Conservation (phyloP, 1,140 invertebrate genomes). For the Drosophila dunni region DNA sequence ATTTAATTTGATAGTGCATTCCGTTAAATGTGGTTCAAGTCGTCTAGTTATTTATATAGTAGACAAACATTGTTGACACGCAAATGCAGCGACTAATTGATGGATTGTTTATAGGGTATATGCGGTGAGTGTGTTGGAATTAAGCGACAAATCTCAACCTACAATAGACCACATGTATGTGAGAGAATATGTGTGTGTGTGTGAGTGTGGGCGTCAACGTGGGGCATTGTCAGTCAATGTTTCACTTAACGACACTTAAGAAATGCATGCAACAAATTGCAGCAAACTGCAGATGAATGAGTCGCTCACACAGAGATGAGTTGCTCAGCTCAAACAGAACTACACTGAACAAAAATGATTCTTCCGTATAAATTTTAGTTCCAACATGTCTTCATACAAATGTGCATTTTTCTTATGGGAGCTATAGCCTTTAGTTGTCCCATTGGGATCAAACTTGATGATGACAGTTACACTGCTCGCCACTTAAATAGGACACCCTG, state of each 20-base stretch:
- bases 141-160: conserved; percentile 39
- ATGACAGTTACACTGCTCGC: too few species aligned
- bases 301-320: conserved; percentile 20
- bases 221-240: conserved; percentile 70
- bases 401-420: too few species aligned
- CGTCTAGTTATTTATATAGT: neutral
- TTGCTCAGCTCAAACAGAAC: neutral
- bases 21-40: neutral
- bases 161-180: conserved; percentile 1
- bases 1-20: neutral
- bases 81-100: conserved; percentile 13
- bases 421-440: too few species aligned
- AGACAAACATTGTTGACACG: neutral
- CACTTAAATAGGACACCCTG: too few species aligned
- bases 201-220: conserved; percentile 60
- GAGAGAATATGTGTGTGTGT: conserved; percentile 36
- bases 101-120: conserved; percentile 5
- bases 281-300: conserved; percentile 3
- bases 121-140: conserved; percentile 9
- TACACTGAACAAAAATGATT: too few species aligned
- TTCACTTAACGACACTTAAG: conserved; percentile 74
- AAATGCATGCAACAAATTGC: conserved; percentile 55
- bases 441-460: too few species aligned
- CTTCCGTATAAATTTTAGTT: too few species aligned
- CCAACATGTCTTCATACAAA: too few species aligned